Base-by-base conservation (phyloP, 1,140 invertebrate genomes). In the Odontomachus brunneus region DNA sequence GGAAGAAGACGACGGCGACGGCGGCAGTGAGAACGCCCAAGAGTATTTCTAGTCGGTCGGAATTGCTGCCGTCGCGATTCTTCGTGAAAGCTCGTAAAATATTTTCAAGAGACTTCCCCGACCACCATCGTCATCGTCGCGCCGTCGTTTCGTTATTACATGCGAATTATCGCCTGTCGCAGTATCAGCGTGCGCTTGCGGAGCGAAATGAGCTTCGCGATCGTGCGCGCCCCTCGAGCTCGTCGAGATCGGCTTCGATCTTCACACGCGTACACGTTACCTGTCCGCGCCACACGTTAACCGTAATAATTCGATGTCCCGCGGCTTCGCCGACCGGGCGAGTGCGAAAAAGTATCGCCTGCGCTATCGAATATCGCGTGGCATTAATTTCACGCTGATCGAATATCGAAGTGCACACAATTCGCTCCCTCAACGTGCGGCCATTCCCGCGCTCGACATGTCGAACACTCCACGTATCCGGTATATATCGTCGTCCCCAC, bases 61-160 rank as follows among this genome's bases (percentile, higher is more conserved):
- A 22, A 66, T 74, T 82, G 80, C 72, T 75, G 44, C n/a, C 53
- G 49, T 57, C 65, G 66, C 26, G 73, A 84, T 87, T 87, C 67
- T 81, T 66, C 69, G 71, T 73, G 84, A 67, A 78, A 83, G 55
- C 78, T 76, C 63, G 38, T 88, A 78, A 87, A 88, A 88, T 88
- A 88, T 84, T 84, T 87, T 49, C 74, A 48, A 26, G 29, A 15
- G 26, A 55, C 48, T 73, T 44, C 38, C 48, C 11, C 19, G 17
- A 12, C 49, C 12, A 62, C 44, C 24, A 12, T 15, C 62, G 49
- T 84, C 76, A 80, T n/a, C n/a, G n/a, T n/a, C n/a, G n/a, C n/a
- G n/a, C n/a, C n/a, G n/a, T 87, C 69, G 74, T 65, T 48, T 65
- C 84, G 44, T 87, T 86, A 83, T 86, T 86, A 60, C 44, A 19